Percentiles rank a stretch among this genome's conserved stretches.
phyloP scores from a whole-genome alignment of 2,797 vertebrate genomes.

The Halcyon smyrnensis region DNA sequence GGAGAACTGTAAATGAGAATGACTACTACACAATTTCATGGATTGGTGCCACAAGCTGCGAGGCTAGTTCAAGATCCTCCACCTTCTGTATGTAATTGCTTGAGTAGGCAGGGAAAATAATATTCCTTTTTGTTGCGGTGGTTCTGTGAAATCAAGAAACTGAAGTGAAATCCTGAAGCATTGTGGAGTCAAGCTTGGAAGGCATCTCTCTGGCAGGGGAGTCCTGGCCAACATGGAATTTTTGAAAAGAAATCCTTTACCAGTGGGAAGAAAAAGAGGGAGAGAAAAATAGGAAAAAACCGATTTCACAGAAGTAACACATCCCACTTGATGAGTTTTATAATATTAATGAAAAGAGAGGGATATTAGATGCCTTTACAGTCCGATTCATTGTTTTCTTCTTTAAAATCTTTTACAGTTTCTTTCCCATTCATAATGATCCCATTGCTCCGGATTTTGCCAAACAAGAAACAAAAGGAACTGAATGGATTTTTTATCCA shows the following conservation, averaged over 20 bases:
- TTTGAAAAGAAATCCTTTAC: not conserved
- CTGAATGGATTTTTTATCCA: slow-evolving; percentile 89
- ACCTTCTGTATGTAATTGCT: not conserved
- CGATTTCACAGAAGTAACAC: not conserved
- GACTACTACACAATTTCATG: not conserved
- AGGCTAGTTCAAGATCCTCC: not conserved
- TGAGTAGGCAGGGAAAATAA: not conserved
- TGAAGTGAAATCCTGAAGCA: not conserved
- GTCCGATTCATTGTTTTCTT: slow-evolving; percentile 26
- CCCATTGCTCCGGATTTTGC: slow-evolving; percentile 83
- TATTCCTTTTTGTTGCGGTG: not conserved
- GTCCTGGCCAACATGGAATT: not conserved
- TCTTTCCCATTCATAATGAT: slow-evolving; percentile 88
- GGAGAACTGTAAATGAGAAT: not conserved
- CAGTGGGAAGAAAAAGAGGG: not conserved
- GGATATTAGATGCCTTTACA: not conserved
- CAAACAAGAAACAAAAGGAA: slow-evolving; percentile 86
- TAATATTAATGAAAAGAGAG: not conserved
- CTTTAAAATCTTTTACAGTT: slow-evolving; percentile 80
- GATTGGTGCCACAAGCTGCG: not conserved
- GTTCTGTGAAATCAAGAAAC: not conserved
- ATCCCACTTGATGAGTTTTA: not conserved
- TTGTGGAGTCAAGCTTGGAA: not conserved
- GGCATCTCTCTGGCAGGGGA: not conserved
- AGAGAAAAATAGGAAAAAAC: not conserved